Evolutionary conservation across 1,140 invertebrate genomes (phyloP).

Genomic region (Solenopsis fugax): DNA sequence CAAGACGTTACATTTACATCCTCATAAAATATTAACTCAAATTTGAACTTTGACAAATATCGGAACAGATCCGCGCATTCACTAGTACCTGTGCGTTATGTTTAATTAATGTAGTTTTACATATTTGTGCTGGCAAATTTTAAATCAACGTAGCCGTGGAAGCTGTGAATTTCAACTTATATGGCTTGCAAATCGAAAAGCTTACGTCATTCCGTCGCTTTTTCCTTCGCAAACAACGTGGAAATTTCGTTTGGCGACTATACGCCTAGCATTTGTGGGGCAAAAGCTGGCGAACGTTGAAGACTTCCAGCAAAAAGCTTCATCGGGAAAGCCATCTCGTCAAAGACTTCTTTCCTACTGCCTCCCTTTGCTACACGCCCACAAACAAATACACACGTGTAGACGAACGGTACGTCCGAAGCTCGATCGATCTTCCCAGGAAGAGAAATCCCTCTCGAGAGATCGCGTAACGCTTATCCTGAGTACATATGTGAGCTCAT

Average conservation of each 20-base stretch:
- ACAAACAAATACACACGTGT: constrained; percentile 37
- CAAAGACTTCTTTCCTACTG: constrained; percentile 60
- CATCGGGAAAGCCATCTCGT: constrained; percentile 64
- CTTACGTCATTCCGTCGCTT: constrained; percentile 35
- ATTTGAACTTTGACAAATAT: neutral
- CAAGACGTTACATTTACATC: neutral
- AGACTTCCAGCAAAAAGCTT: constrained; percentile 60
- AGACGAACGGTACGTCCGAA: constrained; percentile 34
- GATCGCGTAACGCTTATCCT: constrained; percentile 57
- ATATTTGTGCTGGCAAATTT: neutral
- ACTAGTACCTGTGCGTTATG: neutral
- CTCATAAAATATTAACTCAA: neutral
- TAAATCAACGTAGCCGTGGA: neutral
- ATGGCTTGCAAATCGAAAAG: constrained; percentile 30
- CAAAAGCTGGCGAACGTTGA: constrained; percentile 57
- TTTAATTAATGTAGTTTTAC: constrained; percentile 14
- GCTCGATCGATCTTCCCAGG: constrained; percentile 49
- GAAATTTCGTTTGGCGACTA: constrained; percentile 51
- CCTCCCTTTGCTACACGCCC: constrained; percentile 32
- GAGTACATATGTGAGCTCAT: constrained; percentile 54
- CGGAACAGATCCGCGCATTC: neutral
- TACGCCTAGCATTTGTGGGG: constrained; percentile 44
- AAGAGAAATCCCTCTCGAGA: constrained; percentile 51
- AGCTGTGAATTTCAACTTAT: constrained; percentile 29
- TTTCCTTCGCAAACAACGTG: constrained; percentile 56